Base-by-base conservation (phyloP, 2,113 vertebrate species). In the Propithecus coquereli region DNA sequence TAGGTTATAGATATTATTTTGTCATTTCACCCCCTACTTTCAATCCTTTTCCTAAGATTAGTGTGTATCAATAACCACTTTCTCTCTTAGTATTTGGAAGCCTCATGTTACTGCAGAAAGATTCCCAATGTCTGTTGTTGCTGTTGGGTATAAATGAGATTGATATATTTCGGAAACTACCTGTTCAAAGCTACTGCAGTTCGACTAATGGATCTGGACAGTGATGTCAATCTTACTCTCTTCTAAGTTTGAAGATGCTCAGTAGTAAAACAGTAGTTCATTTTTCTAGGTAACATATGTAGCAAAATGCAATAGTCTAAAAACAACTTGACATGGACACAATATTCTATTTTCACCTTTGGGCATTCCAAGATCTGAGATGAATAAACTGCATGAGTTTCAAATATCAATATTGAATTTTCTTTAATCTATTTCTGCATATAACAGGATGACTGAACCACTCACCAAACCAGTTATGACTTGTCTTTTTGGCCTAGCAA, bases 191-290 rank as follows among this genome's bases (percentile, higher is more conserved):
- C 8, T 17, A 47, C 79, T 85, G 7, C 43, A 68, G 40, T 5
- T 10, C 92, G 76, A 45, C 54, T 96, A 68, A 94, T 90, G 63
- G 61, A 68, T 73, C 11, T 87, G 82, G 98, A 95, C 23, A 85
- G 10, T 50, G 1, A 50, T 70, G 61, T 83, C 65, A 94, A 20
- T 94, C 37, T 5, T 57, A 34, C 2, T 52, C 17, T 90, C 66
- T 6, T 90, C 61, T 79, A 34, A 94, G 8, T 73, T 54, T 4
- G 40, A 45, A 65, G 81, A 85, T 50, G 8, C 0, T 0, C 61
- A 10, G 14, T 92, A 40, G 91, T 37, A 93, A 76, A 70, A 52
- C 6, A 66, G 59, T 40, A 61, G n/a, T 30, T 90, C 45, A 3
- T 76, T 59, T 73, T 45, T n/a, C 57, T 45, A 43, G 12, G 86